Base-by-base conservation (phyloP, 2,797 vertebrate genomes). In the Mallotus villosus region DNA sequence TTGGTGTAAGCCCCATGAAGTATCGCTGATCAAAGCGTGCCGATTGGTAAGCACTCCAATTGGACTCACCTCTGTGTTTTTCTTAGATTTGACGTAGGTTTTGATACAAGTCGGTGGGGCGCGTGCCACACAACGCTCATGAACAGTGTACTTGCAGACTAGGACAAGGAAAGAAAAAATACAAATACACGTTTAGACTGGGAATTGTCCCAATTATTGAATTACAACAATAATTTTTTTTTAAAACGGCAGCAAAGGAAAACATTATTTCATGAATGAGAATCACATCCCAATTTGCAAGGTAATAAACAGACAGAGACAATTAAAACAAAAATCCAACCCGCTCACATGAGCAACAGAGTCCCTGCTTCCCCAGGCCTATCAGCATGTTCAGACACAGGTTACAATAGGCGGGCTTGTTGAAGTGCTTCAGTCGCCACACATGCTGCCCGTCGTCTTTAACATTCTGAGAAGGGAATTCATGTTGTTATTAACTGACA, bases 141-240 rank as follows among this genome's bases (percentile, higher is more conserved):
- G 97, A 70, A 95, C 96, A 0, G 96, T 97, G 82, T 97, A 97
- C 88, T 97, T 98, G 90, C 97, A 97, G 89, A 98, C 96, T 98
- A 87, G 21, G 24, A 60, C 37, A 57, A 66, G 16, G 5, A 58
- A 12, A 32, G 51, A 2, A 63, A 41, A 1, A 51, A n/a, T 34
- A 49, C 46, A 58, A 17, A 27, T 1, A 5, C 29, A 62, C 1
- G 17, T 63, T 55, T 11, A 63, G 17, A 74, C 14, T 21, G 34
- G 49, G 49, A 16, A 51, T 9, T 14, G 46, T 49, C 46, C 46
- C 8, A 51, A 51, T 16, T 19, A 19, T 19, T 51, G 49, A 51
- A 51, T 51, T 9, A 51, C 19, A 64, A 55, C 3, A 55, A 72
- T 17, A 8, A 51, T 16, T 51, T 1, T 19, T 32, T 16, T 51